Evolutionary conservation across 2,888 invertebrate genomes (phyloP).

Genomic region (Phyllotreta cruciferae): DNA sequence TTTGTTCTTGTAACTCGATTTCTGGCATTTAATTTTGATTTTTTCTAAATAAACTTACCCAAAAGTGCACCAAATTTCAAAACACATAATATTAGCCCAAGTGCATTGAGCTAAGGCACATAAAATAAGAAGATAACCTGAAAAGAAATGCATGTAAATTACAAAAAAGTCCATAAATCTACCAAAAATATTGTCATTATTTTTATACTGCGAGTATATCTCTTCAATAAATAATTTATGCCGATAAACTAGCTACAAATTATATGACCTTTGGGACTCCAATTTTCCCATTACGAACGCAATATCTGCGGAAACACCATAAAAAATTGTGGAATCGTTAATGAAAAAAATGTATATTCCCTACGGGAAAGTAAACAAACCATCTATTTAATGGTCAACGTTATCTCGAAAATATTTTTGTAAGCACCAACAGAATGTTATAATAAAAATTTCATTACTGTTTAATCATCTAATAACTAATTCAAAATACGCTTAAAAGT

Average conservation of each 20-base stretch:
- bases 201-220: too few relatives aligned
- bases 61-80: constrained; percentile 52
- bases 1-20: constrained; percentile 1
- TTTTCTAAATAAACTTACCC: constrained; percentile 44
- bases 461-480: too few relatives aligned
- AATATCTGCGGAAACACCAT: neutral
- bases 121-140: constrained; percentile 46
- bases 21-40: neutral
- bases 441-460: too few relatives aligned
- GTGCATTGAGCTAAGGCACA: constrained; percentile 44
- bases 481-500: neutral
- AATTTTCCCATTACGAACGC: neutral
- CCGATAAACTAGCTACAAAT: too few relatives aligned
- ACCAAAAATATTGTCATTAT: too few relatives aligned
- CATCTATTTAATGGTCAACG: too few relatives aligned
- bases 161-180: neutral
- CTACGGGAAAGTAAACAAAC: neutral
- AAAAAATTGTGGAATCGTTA: neutral
- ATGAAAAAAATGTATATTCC: constrained; percentile 3
- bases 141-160: constrained; percentile 28
- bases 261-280: neutral
- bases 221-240: too few relatives aligned
- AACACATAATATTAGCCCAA: constrained; percentile 51
- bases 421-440: too few relatives aligned
- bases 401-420: too few relatives aligned